Base-by-base conservation (phyloP, 2,113 vertebrate genomes). In the Mustela lutreola region DNA sequence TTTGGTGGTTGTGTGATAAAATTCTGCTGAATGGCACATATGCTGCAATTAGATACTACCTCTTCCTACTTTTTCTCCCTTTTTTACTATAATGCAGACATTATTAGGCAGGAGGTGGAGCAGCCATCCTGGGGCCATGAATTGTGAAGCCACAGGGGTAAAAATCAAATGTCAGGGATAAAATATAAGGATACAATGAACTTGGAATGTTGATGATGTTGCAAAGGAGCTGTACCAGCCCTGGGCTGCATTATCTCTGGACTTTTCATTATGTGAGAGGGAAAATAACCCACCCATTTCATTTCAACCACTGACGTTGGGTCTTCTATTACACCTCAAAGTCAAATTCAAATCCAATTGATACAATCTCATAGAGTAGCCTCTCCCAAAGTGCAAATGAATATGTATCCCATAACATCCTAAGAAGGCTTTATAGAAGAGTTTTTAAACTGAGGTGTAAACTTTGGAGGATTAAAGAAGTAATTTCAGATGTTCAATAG, bases 301-400 rank as follows among this genome's bases (percentile, higher is more conserved):
- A 1, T 76, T 95, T 93, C 63, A 85, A 15, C 24, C n/a, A 93
- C 76, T 53, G 12, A 76, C 4, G 7, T 76, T 93, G 42, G 9
- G 5, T 84, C 95, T 94, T 94, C 36, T 90, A 7, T 82, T 97
- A 86, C 45, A 82, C 73, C 65, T 71, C 16, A 92, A 78, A 86
- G 21, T n/a, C 39, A 85, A 95, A 71, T 82, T 53, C 65, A 88
- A 87, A 83, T 53, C 16, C 67, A 80, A 2, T 18, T 76, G 45
- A 73, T 80, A 60, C 3, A 87, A 7, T 93, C 42, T 71, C 65
- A n/a, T 56, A 60, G 53, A 91, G n/a, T 67, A 71, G 58, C 36
- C 56, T 84, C 63, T 94, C 63, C 50, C 42, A 76, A 89, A 67
- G 6, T 89, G 0, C 19, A 95, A 86, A 89, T 81, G 10, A 94